A percentile compares a stretch with the other conserved stretches of the same genome.
Conservation (phyloP, 2,888 invertebrate species). For the Latrodectus elegans region DNA sequence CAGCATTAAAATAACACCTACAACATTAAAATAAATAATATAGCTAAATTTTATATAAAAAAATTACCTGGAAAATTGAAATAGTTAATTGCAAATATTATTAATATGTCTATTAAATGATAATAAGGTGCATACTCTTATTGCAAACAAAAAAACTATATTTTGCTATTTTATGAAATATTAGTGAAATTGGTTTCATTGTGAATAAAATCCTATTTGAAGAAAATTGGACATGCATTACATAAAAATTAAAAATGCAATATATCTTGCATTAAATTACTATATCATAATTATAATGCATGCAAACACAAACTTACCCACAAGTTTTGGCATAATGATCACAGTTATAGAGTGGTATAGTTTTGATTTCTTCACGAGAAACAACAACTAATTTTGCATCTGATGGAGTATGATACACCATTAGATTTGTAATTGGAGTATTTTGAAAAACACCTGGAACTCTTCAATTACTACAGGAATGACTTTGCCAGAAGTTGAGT, state of each 20-base stretch:
- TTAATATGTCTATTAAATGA: too few species aligned
- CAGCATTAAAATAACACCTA: too few species aligned
- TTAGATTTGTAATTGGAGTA: constrained; percentile 85
- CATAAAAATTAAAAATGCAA: background rate
- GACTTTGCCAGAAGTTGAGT: constrained; percentile 68
- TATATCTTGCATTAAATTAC: background rate
- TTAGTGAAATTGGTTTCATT: too few species aligned
- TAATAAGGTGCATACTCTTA: too few species aligned
- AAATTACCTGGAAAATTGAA: too few species aligned
- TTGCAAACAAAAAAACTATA: too few species aligned
- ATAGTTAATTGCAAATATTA: too few species aligned
- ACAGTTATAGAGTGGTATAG: constrained; percentile 92
- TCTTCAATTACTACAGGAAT: constrained; percentile 89
- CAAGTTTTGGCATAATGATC: constrained; percentile 85
- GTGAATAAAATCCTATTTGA: too few species aligned
- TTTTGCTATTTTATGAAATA: too few species aligned
- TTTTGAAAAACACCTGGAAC: constrained; percentile 84
- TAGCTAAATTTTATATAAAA: too few species aligned
- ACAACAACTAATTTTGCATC: constrained; percentile 91
- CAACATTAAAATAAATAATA: too few species aligned
- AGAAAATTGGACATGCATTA: too few species aligned
- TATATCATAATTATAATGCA: background rate
- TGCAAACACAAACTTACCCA: constrained; percentile 79
- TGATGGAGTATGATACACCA: constrained; percentile 71
- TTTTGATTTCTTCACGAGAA: constrained; percentile 88